Conservation (phyloP, 2,888 invertebrate genomes). For the Elmis aenea region DNA sequence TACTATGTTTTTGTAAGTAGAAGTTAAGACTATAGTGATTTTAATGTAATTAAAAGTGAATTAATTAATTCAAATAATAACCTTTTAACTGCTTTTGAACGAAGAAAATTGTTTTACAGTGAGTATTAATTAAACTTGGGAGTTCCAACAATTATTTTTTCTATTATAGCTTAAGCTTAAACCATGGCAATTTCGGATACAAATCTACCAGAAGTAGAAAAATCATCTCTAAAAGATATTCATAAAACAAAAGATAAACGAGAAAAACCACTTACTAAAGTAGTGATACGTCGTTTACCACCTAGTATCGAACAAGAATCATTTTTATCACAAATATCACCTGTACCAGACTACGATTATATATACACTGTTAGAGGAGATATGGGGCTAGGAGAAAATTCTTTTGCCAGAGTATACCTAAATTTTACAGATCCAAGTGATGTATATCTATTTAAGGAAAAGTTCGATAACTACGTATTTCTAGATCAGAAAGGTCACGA, state of each 20-base stretch:
- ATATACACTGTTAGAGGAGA: conserved; percentile 85
- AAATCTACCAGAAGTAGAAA: conserved; percentile 16
- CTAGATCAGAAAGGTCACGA: conserved; percentile 89
- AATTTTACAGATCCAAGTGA: conserved; percentile 82
- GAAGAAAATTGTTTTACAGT: too few species aligned
- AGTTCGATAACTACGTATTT: conserved; percentile 96
- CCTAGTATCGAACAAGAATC: conserved; percentile 85
- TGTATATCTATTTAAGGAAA: conserved; percentile 83
- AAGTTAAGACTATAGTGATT: too few species aligned
- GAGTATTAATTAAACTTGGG: too few species aligned
- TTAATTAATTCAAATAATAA: too few species aligned
- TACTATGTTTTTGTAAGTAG: too few species aligned
- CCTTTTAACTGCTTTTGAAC: too few species aligned
- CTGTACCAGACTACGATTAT: conserved; percentile 85
- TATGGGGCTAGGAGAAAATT: conserved; percentile 67
- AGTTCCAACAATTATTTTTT: too few species aligned
- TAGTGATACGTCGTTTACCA: conserved; percentile 84
- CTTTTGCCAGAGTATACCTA: conserved; percentile 86
- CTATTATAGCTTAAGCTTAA: background rate
- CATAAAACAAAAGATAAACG: conserved; percentile 49
- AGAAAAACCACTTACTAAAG: conserved; percentile 65
- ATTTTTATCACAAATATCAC: conserved; percentile 87
- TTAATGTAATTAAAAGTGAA: too few species aligned
- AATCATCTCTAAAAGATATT: conserved; percentile 12
- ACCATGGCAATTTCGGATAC: conserved; percentile 21